These are phyloP conservation scores for Neoscelio sp. DNA, from an alignment of 2,888 invertebrate genomes.

Conservation along the genomic window DNA sequence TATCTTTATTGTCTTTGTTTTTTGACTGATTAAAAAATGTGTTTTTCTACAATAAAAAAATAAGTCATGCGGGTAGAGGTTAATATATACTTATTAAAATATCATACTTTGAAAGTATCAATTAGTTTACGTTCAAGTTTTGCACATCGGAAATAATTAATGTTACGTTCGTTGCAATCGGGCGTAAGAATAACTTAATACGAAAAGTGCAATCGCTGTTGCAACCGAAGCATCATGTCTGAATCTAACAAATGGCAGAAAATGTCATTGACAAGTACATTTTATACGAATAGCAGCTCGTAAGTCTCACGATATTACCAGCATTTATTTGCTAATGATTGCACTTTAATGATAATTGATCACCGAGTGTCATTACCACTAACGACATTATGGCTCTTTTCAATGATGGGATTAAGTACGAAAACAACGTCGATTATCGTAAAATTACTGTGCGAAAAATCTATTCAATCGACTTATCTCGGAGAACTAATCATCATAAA, in stretches of 20 bases:
- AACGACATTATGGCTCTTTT: constrained; percentile 22
- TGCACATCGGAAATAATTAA: too few species aligned
- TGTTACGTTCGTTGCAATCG: too few species aligned
- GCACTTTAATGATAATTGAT: constrained; percentile 48
- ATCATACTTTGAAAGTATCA: neutral
- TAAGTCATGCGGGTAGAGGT: too few species aligned
- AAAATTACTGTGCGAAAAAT: constrained; percentile 45
- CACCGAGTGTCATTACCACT: constrained; percentile 21
- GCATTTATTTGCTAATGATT: constrained; percentile 23
- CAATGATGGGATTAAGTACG: constrained; percentile 24
- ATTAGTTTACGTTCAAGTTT: neutral
- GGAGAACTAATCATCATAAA: constrained; percentile 51
- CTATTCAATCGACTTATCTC: constrained; percentile 43
- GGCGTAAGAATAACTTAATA: neutral
- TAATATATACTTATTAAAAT: neutral
- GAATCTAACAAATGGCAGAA: neutral
- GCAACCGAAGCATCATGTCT: neutral
- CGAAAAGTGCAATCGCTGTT: neutral
- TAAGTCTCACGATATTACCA: constrained; percentile 9
- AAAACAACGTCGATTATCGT: constrained; percentile 39
- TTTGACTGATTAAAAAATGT: too few species aligned
- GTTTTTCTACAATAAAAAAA: too few species aligned
- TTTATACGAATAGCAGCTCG: constrained; percentile 1
- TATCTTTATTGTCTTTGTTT: too few species aligned
- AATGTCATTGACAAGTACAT: constrained; percentile 12